Evolutionary conservation across 2,113 vertebrate genomes (phyloP).

Genomic region (Onychostoma macrolepis): DNA sequence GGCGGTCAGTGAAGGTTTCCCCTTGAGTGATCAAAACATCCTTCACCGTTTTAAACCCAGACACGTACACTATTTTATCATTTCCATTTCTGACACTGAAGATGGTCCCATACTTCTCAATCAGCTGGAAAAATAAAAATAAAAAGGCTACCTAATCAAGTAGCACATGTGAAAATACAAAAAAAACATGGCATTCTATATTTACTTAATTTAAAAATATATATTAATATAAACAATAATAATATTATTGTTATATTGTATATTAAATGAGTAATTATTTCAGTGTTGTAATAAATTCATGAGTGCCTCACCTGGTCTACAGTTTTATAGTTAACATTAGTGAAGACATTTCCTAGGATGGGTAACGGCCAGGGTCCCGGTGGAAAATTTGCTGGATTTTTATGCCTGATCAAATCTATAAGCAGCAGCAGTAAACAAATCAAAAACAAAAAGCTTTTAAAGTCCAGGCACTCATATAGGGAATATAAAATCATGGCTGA

Average conservation of each 20-base stretch:
- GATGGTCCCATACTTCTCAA: constrained; percentile 68
- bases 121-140: constrained; percentile 55
- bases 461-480: constrained; percentile 66
- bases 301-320: constrained; percentile 68
- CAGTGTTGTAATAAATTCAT: neutral
- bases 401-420: constrained; percentile 52
- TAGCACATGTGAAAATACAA: neutral
- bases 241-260: neutral
- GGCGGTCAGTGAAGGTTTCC: constrained; percentile 65
- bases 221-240: too few relatives aligned
- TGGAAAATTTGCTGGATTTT: constrained; percentile 72
- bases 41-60: constrained; percentile 67
- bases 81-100: neutral
- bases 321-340: constrained; percentile 60
- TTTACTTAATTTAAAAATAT: neutral
- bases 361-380: constrained; percentile 76
- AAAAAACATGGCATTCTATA: neutral
- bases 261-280: neutral
- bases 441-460: constrained; percentile 45
- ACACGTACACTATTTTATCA: constrained; percentile 32
- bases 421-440: constrained; percentile 57
- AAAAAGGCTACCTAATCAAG: constrained; percentile 57
- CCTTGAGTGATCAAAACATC: constrained; percentile 71
- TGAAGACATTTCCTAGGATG: constrained; percentile 74
- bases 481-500: constrained; percentile 68